Evolutionary conservation across 2,797 vertebrate genomes (phyloP), one percentile per base, ranked within the genome.

Genomic region (Novumbra hubbsi): DNA sequence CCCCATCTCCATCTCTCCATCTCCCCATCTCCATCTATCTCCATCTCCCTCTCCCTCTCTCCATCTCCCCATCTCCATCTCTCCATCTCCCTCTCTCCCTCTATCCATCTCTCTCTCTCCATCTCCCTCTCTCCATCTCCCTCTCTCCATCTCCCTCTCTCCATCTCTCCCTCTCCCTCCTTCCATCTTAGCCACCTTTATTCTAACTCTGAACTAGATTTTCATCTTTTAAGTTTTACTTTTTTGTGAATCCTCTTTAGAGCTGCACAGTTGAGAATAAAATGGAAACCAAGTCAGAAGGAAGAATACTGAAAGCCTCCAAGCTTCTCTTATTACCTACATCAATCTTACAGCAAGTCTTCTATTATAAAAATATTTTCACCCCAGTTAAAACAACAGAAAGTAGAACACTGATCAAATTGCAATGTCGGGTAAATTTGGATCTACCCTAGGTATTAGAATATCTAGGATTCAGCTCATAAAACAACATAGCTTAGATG

Each of bases 361-460:
- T 67, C 0, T 28, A 73, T 32, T n/a, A 76, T 76, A 69, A 75
- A 73, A 82, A 79, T 62, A 3, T 27, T 63, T 21, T 70, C 64
- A 1, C 68, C 68, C n/a, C 57, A 16, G 30, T 21, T 38, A 1
- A 79, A 77, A 74, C 50, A 27, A 79, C 55, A 19, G 17, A 73
- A 76, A 57, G 63, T 16, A 1, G 34, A 62, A 9, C 5, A 48
- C 12, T 17, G 32, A 82, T 28, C 68, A 57, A 73, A 74, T 77
- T 67, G 69, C 64, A 52, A 71, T 28, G 30, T 32, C 16, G 63
- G 65, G 66, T 71, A n/a, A 80, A 79, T 74, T 57, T 76, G 0
- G 52, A 68, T 66, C 4, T 21, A 60, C 74, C 85, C 88, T 89
- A 88, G 86, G 86, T 79, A n/a, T 38, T 38, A 3, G 6, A 45